Evolutionary conservation across 2,888 invertebrate genomes (phyloP).

Genomic region (Netelia melanura): DNA sequence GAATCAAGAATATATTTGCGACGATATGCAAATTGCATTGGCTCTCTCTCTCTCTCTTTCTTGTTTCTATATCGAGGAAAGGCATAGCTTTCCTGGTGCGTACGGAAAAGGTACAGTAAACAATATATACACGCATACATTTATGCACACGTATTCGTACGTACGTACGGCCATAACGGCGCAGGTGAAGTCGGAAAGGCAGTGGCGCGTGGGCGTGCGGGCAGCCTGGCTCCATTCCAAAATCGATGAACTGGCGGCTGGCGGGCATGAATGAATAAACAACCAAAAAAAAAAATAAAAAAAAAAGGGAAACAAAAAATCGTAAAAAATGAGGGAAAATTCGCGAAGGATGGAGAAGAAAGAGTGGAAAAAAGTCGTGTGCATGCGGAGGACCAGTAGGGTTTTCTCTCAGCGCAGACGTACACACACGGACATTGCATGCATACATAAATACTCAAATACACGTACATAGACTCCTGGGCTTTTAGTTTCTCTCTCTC

Average conservation of each 20-base stretch:
- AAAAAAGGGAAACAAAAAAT: neutral
- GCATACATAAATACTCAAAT: neutral
- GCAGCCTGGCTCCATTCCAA: conserved; percentile 69
- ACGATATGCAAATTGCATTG: conserved; percentile 31
- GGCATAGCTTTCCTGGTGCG: conserved; percentile 10
- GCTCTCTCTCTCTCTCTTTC: neutral
- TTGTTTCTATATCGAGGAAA: conserved; percentile 32
- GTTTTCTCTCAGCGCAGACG: neutral
- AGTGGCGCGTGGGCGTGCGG: conserved; percentile 61
- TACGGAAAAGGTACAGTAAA: neutral
- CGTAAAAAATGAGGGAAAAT: conserved; percentile 37
- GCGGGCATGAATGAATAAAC: conserved; percentile 71
- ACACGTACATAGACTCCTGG: neutral
- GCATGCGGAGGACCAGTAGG: neutral
- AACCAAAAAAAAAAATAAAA: conserved; percentile 54
- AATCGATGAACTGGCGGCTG: conserved; percentile 73
- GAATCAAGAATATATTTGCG: conserved; percentile 38
- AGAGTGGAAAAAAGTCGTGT: conserved; percentile 2
- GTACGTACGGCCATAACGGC: neutral
- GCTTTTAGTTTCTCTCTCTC: conserved; percentile 23
- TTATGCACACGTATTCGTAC: neutral
- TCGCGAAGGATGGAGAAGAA: conserved; percentile 32
- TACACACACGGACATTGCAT: neutral
- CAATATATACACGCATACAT: neutral
- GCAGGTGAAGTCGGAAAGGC: conserved; percentile 51